A percentile compares a stretch with the other conserved stretches of the same genome.
These are phyloP conservation scores for Vultur gryphus DNA, from an alignment of 2,797 vertebrate species.

Conservation along the genomic window DNA sequence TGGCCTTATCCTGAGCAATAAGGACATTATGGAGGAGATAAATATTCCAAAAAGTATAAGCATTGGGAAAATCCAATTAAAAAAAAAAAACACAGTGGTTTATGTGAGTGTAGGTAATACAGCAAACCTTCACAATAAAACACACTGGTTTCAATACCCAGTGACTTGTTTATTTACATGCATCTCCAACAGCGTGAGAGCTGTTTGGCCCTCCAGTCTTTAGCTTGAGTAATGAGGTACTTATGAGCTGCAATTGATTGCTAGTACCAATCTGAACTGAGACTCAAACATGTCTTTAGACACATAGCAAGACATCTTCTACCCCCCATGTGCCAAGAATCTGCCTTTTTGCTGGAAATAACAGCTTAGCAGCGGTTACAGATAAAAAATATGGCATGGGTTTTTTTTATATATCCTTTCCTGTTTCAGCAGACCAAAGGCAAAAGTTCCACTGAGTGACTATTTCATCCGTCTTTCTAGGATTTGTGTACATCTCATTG, in stretches of 20 bases:
- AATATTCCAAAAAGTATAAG: neutral
- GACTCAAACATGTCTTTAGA: neutral
- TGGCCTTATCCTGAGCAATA: neutral
- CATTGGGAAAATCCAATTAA: neutral
- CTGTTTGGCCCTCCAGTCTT: neutral
- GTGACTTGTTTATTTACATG: neutral
- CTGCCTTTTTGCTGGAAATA: neutral
- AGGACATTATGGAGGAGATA: neutral
- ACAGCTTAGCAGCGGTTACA: neutral
- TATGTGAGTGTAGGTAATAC: neutral
- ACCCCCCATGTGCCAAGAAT: neutral
- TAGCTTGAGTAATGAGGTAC: neutral
- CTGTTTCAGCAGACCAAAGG: neutral
- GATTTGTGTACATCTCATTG: neutral
- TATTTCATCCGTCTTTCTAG: neutral
- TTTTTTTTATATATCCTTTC: neutral
- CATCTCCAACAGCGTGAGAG: neutral
- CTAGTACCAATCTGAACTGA: neutral
- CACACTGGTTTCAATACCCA: neutral
- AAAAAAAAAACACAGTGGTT: accelerated
- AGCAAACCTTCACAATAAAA: neutral
- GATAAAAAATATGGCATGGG: neutral
- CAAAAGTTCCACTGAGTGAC: neutral
- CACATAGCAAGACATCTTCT: neutral
- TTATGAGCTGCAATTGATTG: neutral